Conservation (phyloP, 2,113 vertebrate genomes). For the Montifringilla adamsi region DNA sequence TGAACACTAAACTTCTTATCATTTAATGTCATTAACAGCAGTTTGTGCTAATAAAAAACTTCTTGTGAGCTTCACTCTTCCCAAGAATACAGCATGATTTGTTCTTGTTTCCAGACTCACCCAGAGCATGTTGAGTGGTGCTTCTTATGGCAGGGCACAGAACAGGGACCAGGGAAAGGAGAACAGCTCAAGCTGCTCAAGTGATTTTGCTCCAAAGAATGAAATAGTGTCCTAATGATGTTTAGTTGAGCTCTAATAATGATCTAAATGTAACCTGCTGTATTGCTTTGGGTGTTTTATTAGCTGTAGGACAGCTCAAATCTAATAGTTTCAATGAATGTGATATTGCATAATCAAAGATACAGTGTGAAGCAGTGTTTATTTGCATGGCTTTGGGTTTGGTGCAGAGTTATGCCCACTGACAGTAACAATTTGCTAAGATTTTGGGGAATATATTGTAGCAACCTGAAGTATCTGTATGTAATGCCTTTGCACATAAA, state of each 20-base stretch:
- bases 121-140: neutral
- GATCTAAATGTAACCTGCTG: neutral
- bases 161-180: neutral
- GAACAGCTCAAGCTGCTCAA: neutral
- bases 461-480: neutral
- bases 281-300: neutral
- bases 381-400: neutral
- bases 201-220: neutral
- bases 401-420: neutral
- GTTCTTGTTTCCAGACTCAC: neutral
- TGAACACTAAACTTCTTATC: neutral
- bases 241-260: neutral
- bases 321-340: neutral
- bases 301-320: neutral
- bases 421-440: neutral
- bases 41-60: neutral
- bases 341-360: neutral
- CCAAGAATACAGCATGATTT: fast-evolving
- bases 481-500: neutral
- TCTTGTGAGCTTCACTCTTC: neutral
- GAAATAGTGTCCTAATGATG: neutral
- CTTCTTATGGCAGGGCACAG: neutral
- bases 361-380: fast-evolving
- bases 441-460: neutral
- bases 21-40: neutral